Percentiles rank a stretch among this genome's conserved stretches.
These are phyloP conservation scores for Eidolon helvum DNA, from an alignment of 2,113 vertebrate genomes.

Conservation along the genomic window DNA sequence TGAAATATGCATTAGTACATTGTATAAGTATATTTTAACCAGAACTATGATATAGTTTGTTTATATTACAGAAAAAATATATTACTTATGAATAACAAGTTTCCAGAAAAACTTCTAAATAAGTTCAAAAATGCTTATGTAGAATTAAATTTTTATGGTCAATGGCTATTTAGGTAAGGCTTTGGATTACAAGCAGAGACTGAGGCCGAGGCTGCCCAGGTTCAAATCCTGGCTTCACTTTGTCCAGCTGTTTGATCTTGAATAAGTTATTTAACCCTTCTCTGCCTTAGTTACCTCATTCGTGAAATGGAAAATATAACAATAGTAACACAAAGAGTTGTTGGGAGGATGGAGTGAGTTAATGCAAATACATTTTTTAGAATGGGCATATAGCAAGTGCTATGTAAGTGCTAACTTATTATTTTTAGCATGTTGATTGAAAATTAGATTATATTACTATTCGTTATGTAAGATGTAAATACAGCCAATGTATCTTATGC, in stretches of 20 bases:
- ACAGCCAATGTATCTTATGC: background rate
- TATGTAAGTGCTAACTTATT: background rate
- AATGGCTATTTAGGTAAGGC: background rate
- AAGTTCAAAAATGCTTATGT: background rate
- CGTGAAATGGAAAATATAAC: background rate
- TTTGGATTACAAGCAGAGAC: background rate
- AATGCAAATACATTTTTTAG: background rate
- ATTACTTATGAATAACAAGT: background rate
- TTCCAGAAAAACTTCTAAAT: slow-evolving; percentile 13
- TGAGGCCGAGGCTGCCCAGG: background rate
- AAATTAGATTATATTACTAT: slow-evolving; percentile 37
- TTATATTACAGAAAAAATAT: slow-evolving; percentile 21
- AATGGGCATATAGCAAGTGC: background rate
- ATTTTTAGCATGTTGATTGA: slow-evolving; percentile 32
- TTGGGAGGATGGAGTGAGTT: background rate
- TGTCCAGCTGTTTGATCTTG: background rate
- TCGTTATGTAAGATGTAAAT: slow-evolving; percentile 41
- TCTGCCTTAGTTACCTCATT: background rate
- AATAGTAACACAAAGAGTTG: background rate
- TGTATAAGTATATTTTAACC: background rate
- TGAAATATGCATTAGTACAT: background rate
- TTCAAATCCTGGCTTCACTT: background rate
- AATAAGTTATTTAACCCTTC: background rate
- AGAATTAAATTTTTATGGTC: slow-evolving; percentile 15
- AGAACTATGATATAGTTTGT: background rate